Conservation (phyloP, 1,140 invertebrate genomes). For the Meloidogyne hapla region DNA sequence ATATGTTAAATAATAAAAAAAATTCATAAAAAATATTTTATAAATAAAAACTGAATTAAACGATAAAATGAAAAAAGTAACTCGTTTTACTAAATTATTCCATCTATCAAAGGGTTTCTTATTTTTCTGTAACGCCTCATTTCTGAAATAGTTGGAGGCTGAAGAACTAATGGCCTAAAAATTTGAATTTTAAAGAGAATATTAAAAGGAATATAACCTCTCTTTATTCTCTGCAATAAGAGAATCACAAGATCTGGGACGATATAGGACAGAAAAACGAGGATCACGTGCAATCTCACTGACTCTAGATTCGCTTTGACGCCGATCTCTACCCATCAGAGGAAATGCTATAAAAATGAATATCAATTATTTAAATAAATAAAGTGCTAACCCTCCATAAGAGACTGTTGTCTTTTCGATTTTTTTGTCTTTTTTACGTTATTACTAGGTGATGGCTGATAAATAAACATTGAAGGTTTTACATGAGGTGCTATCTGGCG, state of each 20-base stretch:
- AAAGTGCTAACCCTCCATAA: constrained; percentile 11
- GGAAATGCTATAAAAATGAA: constrained; percentile 12
- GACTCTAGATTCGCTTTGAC: constrained; percentile 22
- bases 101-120: not conserved
- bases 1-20: not conserved
- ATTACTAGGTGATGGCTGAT: constrained; percentile 13
- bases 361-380: not conserved
- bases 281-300: constrained; percentile 12
- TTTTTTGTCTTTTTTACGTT: constrained; percentile 16
- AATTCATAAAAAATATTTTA: not conserved
- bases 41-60: not conserved
- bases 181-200: not conserved
- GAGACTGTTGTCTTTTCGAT: constrained; percentile 20
- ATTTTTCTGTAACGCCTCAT: constrained; percentile 20
- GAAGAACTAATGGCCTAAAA: constrained; percentile 13
- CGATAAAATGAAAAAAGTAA: not conserved
- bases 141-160: constrained; percentile 21
- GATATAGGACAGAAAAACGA: constrained; percentile 20
- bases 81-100: not conserved
- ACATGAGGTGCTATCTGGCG: constrained; percentile 24
- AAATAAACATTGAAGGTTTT: constrained; percentile 28
- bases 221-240: constrained; percentile 19
- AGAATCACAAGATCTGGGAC: constrained; percentile 22
- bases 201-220: not conserved
- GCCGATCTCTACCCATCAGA: constrained; percentile 19